Base-by-base conservation (phyloP, 2,797 vertebrate species). In the Dendrocincla tyrannina region DNA sequence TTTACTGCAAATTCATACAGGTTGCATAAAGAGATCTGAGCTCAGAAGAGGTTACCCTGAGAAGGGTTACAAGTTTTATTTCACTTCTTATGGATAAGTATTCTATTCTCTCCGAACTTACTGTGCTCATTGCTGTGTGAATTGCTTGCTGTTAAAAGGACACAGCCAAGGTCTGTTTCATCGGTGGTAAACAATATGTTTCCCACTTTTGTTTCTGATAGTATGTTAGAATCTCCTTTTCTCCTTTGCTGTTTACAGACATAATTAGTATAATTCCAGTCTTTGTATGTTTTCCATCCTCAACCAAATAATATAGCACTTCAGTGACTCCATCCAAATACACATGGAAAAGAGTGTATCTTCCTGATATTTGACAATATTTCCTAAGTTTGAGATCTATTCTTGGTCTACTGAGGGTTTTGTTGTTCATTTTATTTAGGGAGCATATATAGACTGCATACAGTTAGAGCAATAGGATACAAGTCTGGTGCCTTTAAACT, bases 71-170 rank as follows among this genome's bases (percentile, higher is more conserved):
- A 90, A 59, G n/a, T 73, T 95, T 90, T 96, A 82, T 93, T 92
- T 72, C 47, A 35, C 17, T 69, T 89, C 89, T 91, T 79, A 91
- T 76, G 25, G 55, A 17, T 53, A 69, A 60, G 68, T 25, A 28
- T 93, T 96, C 89, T 93, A 79, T 82, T 92, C 62, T 85, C 60
- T 90, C 79, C 88, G 72, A 95, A 95, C 72, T 89, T 96, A 41
- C 41, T 78, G 41, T 64, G 50, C 33, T 80, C 30, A 44, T 39
- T 96, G 56, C 83, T 72, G 30, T 72, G 56, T 62, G 53, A 82
- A 80, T 63, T 60, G 41, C 63, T 78, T 62, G 80, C 82, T 83
- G 56, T 82, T 84, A 78, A 60, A 93, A 92, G 69, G 76, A 93
- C 41, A 87, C 33, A 73, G 76, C 16, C 46, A 94, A 87, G 64